Evolutionary conservation across 2,888 invertebrate genomes (phyloP).

Genomic region (Scaptomyza flava): DNA sequence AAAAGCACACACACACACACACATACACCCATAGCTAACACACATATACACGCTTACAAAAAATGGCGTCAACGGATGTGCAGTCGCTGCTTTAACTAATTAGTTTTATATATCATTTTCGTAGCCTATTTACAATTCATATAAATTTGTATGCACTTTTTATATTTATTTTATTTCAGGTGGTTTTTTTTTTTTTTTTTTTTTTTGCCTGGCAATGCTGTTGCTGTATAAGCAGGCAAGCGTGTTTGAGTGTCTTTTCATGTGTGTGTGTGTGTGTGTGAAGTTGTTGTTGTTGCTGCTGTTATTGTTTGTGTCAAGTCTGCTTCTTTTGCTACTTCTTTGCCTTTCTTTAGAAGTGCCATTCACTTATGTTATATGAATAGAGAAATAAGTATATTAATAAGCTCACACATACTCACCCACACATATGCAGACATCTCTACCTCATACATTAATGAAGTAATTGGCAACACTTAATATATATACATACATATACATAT

Average conservation of each 20-base stretch:
- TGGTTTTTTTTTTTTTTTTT: too few relatives aligned
- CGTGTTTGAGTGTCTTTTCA: slow-evolving; percentile 38
- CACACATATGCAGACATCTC: slow-evolving; percentile 80
- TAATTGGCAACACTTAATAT: slow-evolving; percentile 79
- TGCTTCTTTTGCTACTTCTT: slow-evolving; percentile 73
- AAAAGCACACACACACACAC: slow-evolving; percentile 20
- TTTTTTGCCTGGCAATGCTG: slow-evolving; percentile 16
- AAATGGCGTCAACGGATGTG: slow-evolving; percentile 65
- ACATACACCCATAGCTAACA: too few relatives aligned
- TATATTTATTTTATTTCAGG: background rate
- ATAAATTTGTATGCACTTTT: slow-evolving; percentile 25
- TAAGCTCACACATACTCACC: slow-evolving; percentile 80
- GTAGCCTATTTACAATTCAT: slow-evolving; percentile 68
- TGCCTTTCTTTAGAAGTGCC: slow-evolving; percentile 64
- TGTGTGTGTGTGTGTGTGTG: slow-evolving; percentile 12
- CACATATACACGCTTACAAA: slow-evolving; percentile 21
- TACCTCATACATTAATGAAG: slow-evolving; percentile 80
- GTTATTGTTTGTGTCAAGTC: slow-evolving; percentile 36
- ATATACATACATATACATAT: slow-evolving; percentile 46
- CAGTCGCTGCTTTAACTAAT: slow-evolving; percentile 66
- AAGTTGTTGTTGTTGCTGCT: background rate
- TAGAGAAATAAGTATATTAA: slow-evolving; percentile 69
- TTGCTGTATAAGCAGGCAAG: slow-evolving; percentile 51
- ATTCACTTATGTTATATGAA: slow-evolving; percentile 69
- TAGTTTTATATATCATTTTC: slow-evolving; percentile 73